phyloP scores from a whole-genome alignment of 1,140 invertebrate genomes.

The Coptotermes formosanus region DNA sequence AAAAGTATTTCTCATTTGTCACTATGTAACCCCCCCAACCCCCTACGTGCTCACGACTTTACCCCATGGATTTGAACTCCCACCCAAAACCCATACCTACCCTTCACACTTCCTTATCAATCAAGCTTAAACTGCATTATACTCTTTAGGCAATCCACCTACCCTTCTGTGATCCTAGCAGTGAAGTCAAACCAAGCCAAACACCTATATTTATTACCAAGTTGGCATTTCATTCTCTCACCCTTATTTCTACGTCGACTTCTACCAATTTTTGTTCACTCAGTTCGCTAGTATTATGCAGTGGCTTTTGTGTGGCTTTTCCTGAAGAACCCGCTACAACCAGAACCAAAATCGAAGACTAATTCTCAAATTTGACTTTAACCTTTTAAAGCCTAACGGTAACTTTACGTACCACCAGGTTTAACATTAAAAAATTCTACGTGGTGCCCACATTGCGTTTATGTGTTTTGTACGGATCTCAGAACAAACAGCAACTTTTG shows the following conservation, averaged over 20 bases:
- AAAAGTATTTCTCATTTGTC: conserved; percentile 19
- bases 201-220: conserved; percentile 17
- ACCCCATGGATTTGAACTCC: conserved; percentile 13
- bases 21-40: background rate
- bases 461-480: no score
- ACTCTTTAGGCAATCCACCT: background rate
- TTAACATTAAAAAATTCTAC: no score
- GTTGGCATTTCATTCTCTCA: background rate
- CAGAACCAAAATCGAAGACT: background rate
- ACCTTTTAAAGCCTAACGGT: no score
- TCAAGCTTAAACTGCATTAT: conserved; percentile 19
- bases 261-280: background rate
- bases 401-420: no score
- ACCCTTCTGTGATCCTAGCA: background rate
- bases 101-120: conserved; percentile 7
- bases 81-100: conserved; percentile 13
- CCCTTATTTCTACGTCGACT: background rate
- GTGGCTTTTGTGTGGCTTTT: background rate
- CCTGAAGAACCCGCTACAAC: background rate
- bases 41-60: conserved; percentile 1
- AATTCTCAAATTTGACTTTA: background rate
- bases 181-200: background rate
- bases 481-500: no score
- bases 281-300: background rate
- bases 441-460: no score